Evolutionary conservation across 2,113 vertebrate species (phyloP), one percentile per base, ranked within the genome.

Genomic region (Osmerus mordax): DNA sequence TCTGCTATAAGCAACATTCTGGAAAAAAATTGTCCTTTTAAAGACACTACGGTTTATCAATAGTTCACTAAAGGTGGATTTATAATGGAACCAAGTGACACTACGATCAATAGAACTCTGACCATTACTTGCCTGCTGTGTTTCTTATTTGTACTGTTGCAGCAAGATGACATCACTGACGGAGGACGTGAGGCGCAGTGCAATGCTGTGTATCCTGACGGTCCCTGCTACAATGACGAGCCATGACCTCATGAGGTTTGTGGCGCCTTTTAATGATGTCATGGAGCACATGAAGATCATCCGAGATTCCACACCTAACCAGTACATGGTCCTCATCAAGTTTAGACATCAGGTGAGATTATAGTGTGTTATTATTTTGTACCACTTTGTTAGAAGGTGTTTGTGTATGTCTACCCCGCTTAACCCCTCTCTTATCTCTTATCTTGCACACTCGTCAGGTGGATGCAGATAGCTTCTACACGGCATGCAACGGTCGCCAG

Each of bases 271-370:
- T 85, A 96, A 96, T 8, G 97, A 99, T 0, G 97, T 96, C 25
- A 98, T 98, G 13, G 96, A 98, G 87, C 97, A 99, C 85, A 98
- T 99, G 97, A 99, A 99, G 90, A 98, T 99, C 87, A 99, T 99
- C 80, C 89, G 96, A 21, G 97, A 99, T 87, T 98, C 97, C 58
- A 98, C 95, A 53, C 97, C 96, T 0, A 99, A 99, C 89, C 96
- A 98, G 78, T 99, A 99, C 86, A 99, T 99, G 97, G 96, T 96
- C 77, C 92, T 99, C 77, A 94, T 99, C 74, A 98, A 98, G 84
- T 99, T 99, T 69, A 93, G 92, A 69, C 83, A 91, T 0, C 97
- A 99, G 95, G 97, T 97, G 76, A 15, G 47, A 53, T 69, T 2
- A 21, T 2, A 14, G 36, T 36, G 32, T 36, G 32, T 51, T 64